These are phyloP conservation scores for Chironomus striatipennis DNA, from an alignment of 1,140 invertebrate genomes.

Conservation along the genomic window DNA sequence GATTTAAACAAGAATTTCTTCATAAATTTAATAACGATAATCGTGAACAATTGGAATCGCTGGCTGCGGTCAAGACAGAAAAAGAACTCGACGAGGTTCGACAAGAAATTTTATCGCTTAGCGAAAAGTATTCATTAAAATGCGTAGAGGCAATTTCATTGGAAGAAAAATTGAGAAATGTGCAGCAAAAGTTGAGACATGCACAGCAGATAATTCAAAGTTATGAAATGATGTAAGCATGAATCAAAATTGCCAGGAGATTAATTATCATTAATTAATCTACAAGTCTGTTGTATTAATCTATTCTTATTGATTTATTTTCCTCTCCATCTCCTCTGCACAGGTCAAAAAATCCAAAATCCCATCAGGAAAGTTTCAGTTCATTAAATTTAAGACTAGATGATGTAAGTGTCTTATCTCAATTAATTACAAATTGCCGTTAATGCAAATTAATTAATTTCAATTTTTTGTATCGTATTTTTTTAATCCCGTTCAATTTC, in stretches of 20 bases:
- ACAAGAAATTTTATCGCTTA: slow-evolving; percentile 75
- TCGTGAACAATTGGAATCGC: background rate
- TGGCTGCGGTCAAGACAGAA: slow-evolving; percentile 40
- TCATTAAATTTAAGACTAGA: slow-evolving; percentile 9
- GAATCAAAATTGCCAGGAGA: background rate
- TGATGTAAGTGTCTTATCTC: background rate
- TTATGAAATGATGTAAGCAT: slow-evolving; percentile 22
- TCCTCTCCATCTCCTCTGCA: background rate
- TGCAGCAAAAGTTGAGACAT: slow-evolving; percentile 67
- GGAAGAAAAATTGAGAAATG: slow-evolving; percentile 68
- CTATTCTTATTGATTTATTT: background rate
- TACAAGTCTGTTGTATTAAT: background rate
- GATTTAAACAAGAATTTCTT: slow-evolving; percentile 79
- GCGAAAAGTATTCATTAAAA: slow-evolving; percentile 84
- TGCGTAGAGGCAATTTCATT: slow-evolving; percentile 81
- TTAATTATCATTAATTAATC: background rate
- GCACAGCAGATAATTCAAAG: slow-evolving; percentile 51
- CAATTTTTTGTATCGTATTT: background rate
- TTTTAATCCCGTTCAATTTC: background rate
- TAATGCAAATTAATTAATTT: background rate
- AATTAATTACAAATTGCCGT: background rate
- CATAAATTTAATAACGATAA: slow-evolving; percentile 53
- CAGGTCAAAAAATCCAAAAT: slow-evolving; percentile 2
- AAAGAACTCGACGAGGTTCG: slow-evolving; percentile 77
- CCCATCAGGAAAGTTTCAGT: slow-evolving; percentile 5